Conservation (phyloP, 2,113 vertebrate species). For the Electrona antarctica region DNA sequence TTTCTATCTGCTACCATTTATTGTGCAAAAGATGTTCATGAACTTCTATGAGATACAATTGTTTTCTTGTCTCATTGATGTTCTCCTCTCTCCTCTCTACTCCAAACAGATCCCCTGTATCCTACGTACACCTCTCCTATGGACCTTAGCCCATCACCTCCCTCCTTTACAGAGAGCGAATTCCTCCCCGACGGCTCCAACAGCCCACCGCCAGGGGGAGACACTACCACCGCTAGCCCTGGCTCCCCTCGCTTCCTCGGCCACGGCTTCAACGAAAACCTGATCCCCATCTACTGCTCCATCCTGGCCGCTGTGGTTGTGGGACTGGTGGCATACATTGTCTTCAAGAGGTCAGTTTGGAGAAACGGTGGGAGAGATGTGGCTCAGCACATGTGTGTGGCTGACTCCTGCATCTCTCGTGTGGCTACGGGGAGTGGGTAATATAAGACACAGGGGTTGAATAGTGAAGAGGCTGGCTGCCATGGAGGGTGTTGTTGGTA, state of each 20-base stretch:
- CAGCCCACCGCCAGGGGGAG: slow-evolving; percentile 61
- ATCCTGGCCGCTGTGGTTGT: slow-evolving; percentile 94
- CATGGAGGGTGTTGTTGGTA: slow-evolving; percentile 9
- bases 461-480: slow-evolving; percentile 1
- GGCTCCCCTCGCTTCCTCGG: slow-evolving; percentile 86
- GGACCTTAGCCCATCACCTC: slow-evolving; percentile 38
- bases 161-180: slow-evolving; percentile 57
- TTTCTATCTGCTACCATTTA: too few relatives aligned
- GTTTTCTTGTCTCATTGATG: slow-evolving; percentile 6
- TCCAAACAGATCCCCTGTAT: slow-evolving; percentile 66
- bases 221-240: slow-evolving; percentile 82
- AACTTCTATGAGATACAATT: too few relatives aligned
- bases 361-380: background rate
- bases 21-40: too few relatives aligned
- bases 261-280: slow-evolving; percentile 86
- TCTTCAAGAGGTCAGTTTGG: slow-evolving; percentile 90
- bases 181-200: slow-evolving; percentile 34
- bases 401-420: background rate
- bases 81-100: background rate
- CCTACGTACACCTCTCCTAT: slow-evolving; percentile 47
- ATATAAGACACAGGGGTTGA: slow-evolving; percentile 20
- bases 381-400: slow-evolving; percentile 11
- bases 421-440: background rate
- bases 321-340: slow-evolving; percentile 91
- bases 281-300: slow-evolving; percentile 98